phyloP scores from a whole-genome alignment of 2,888 invertebrate genomes.

The Scaptomyza reducta region DNA sequence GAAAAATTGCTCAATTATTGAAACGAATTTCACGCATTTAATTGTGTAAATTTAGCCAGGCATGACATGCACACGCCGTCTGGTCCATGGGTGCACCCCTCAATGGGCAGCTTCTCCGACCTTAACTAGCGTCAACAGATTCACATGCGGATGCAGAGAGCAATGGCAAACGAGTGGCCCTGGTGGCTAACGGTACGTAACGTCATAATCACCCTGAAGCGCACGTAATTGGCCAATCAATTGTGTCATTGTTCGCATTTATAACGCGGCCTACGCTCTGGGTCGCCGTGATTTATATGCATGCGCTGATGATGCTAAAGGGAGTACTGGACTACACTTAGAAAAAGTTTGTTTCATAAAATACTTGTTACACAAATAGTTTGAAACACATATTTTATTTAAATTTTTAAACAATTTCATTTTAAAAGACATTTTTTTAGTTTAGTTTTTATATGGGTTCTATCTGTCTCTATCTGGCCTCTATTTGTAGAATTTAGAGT shows the following conservation, averaged over 20 bases:
- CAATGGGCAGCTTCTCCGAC: slow-evolving; percentile 9
- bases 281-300: slow-evolving; percentile 81
- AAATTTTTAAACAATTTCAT: no score
- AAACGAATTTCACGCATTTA: slow-evolving; percentile 80
- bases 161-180: slow-evolving; percentile 41
- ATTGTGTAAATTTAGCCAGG: slow-evolving; percentile 80
- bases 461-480: no score
- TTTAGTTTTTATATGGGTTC: no score
- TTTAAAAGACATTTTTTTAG: no score
- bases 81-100: slow-evolving; percentile 30
- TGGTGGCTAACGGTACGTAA: slow-evolving; percentile 73
- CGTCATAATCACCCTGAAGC: slow-evolving; percentile 82
- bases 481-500: no score
- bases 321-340: slow-evolving; percentile 21
- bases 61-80: slow-evolving; percentile 65
- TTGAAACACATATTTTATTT: no score
- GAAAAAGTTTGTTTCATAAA: not conserved
- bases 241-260: slow-evolving; percentile 79
- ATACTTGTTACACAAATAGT: no score
- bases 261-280: slow-evolving; percentile 69
- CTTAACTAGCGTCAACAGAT: slow-evolving; percentile 1
- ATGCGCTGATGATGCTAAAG: slow-evolving; percentile 52
- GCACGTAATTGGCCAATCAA: slow-evolving; percentile 85
- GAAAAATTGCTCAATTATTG: slow-evolving; percentile 79
- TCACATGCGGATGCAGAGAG: slow-evolving; percentile 23